phyloP scores from a whole-genome alignment of 2,797 vertebrate species.

The Clarias pachynema region DNA sequence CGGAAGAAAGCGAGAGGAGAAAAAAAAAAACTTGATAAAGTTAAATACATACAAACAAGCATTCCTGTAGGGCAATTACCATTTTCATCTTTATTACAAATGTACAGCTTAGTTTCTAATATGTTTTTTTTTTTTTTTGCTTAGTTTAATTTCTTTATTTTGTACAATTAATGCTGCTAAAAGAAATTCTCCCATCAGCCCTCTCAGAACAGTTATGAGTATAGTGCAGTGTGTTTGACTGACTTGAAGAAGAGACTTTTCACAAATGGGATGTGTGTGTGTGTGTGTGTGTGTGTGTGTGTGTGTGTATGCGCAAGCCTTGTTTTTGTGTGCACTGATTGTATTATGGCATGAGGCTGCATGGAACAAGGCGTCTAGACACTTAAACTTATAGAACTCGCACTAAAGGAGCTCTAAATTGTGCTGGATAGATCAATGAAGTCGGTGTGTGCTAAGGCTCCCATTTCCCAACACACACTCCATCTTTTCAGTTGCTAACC shows the following conservation, averaged over 20 bases:
- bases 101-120: constrained; percentile 83
- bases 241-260: constrained; percentile 55
- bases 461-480: constrained; percentile 44
- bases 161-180: constrained; percentile 76
- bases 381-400: constrained; percentile 63
- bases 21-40: not conserved
- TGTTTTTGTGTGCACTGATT: constrained; percentile 38
- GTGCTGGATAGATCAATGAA: constrained; percentile 58
- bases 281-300: not conserved
- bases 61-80: constrained; percentile 53
- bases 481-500: constrained; percentile 50
- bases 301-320: constrained; percentile 42
- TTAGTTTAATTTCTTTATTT: constrained; percentile 72
- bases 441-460: constrained; percentile 44
- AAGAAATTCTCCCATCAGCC: constrained; percentile 71
- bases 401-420: constrained; percentile 58
- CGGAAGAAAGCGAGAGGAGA: not conserved
- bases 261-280: constrained; percentile 42
- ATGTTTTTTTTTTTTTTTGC: constrained; percentile 72
- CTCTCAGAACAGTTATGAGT: constrained; percentile 67
- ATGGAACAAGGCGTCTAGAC: constrained; percentile 48
- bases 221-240: constrained; percentile 62
- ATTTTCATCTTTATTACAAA: constrained; percentile 84
- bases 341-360: constrained; percentile 44
- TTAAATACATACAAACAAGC: constrained; percentile 27